Evolutionary conservation across 1,140 invertebrate genomes (phyloP), one percentile per base, ranked within the genome.

Genomic region (Melipona quadrifasciata): DNA sequence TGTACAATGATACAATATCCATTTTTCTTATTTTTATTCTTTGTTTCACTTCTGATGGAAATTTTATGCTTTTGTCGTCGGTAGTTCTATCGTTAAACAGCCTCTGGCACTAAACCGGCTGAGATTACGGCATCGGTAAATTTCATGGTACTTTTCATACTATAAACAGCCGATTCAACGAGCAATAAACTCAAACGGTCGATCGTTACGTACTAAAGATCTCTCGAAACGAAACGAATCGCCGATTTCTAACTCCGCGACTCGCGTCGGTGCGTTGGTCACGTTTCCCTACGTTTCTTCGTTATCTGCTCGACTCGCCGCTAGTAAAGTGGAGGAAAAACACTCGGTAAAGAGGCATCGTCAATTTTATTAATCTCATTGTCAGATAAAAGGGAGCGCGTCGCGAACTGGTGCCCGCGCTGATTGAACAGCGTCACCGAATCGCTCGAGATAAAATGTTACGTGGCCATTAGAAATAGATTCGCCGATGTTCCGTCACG

Each of bases 381-480:
- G 39, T 4, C 19, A 24, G 67, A 67, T 67, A 67, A 67, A 39
- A 19, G 65, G 27, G 19, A 10, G 10, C 17, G 31, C 27, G 8
- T 67, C 10, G 31, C 10, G 27, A 31, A 19, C 2, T 3, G 27
- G 31, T 10, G 64, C 19, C 27, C 31, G 34, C 27, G 17, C 27
- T 27, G 65, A 10, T 55, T 34, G 53, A 19, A 61, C 53, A 11
- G 39, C 39, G 39, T 47, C 39, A 11, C 12, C 55, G 47, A 75
- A 34, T 21, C n/a, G 21, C 14, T n/a, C 73, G 53, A 17, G 76
- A 78, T 78, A 78, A 78, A 65, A 19, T 16, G 8, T 78, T 31
- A 6, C 34, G 21, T 14, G 6, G 16, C 21, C 10, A 65, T 4
- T 53, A 39, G n/a, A 65, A 34, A 67, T 31, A 53, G 12, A 78